phyloP scores from a whole-genome alignment of 2,888 invertebrate species.

The Agriopis aurantiaria region DNA sequence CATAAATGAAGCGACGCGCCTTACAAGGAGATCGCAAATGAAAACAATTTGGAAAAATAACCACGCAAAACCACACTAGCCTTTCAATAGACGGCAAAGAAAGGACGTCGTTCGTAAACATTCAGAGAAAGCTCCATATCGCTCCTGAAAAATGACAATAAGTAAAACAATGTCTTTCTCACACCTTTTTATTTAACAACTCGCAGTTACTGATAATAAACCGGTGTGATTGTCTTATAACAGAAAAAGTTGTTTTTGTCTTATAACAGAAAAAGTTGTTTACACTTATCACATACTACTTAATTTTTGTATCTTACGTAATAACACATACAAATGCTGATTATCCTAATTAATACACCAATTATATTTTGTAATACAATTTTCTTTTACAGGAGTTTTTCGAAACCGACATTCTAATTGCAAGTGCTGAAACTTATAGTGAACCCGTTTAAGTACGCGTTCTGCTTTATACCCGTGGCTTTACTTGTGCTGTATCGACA shows the following conservation, averaged over 20 bases:
- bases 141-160: slow-evolving; percentile 37
- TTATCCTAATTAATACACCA: neutral
- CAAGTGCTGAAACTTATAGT: neutral
- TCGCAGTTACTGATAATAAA: slow-evolving; percentile 46
- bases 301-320: slow-evolving; percentile 3
- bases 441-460: neutral
- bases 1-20: slow-evolving; percentile 1
- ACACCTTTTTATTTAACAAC: slow-evolving; percentile 59
- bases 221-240: slow-evolving; percentile 14
- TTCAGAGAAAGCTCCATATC: slow-evolving; percentile 26
- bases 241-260: neutral
- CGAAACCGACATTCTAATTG: neutral
- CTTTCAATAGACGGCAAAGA: slow-evolving; percentile 20
- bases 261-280: neutral
- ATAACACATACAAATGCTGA: neutral
- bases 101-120: slow-evolving; percentile 29
- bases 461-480: no score
- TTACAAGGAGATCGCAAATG: slow-evolving; percentile 2
- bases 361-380: neutral
- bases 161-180: slow-evolving; percentile 50
- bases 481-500: no score
- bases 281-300: slow-evolving; percentile 7
- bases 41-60: slow-evolving; percentile 16
- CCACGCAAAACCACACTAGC: neutral
- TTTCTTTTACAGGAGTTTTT: neutral